These are phyloP conservation scores for Sapayoa aenigma DNA, from an alignment of 2,113 vertebrate species.

Conservation along the genomic window DNA sequence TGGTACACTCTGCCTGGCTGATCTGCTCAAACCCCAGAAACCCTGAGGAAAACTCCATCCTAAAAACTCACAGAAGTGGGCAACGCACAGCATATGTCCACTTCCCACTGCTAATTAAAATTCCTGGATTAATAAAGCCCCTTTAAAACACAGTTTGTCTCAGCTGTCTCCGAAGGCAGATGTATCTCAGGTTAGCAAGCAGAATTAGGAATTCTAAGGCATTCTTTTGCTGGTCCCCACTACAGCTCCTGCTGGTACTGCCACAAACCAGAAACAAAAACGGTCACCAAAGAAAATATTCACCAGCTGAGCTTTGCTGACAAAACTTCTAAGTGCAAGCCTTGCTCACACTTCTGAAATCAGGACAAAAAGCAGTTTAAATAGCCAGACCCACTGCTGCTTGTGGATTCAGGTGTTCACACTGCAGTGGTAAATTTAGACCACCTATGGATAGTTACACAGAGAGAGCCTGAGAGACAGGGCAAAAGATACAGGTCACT, in stretches of 20 bases:
- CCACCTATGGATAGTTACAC: not conserved
- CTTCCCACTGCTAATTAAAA: not conserved
- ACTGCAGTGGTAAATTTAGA: not conserved
- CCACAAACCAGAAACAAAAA: not conserved
- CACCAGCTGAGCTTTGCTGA: not conserved
- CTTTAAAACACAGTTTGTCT: not conserved
- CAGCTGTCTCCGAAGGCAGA: not conserved
- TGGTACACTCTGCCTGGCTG: not conserved
- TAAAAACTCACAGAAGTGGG: not conserved
- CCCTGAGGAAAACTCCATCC: not conserved
- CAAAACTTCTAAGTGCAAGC: not conserved
- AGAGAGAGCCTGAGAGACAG: not conserved
- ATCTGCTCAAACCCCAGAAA: not conserved
- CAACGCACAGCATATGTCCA: fast-evolving
- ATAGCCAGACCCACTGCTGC: not conserved
- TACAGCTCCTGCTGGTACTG: not conserved
- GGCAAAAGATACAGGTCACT: constrained; percentile 2
- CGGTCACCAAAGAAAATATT: not conserved
- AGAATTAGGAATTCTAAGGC: not conserved
- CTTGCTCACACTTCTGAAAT: not conserved
- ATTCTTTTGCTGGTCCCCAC: not conserved
- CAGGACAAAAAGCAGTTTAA: not conserved
- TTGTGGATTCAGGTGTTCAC: not conserved
- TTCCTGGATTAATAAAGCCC: not conserved
- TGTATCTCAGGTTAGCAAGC: not conserved